Percentiles rank a stretch among this genome's conserved stretches.
These are phyloP conservation scores for Drosophila hydei DNA, from an alignment of 1,140 invertebrate species.

Conservation along the genomic window DNA sequence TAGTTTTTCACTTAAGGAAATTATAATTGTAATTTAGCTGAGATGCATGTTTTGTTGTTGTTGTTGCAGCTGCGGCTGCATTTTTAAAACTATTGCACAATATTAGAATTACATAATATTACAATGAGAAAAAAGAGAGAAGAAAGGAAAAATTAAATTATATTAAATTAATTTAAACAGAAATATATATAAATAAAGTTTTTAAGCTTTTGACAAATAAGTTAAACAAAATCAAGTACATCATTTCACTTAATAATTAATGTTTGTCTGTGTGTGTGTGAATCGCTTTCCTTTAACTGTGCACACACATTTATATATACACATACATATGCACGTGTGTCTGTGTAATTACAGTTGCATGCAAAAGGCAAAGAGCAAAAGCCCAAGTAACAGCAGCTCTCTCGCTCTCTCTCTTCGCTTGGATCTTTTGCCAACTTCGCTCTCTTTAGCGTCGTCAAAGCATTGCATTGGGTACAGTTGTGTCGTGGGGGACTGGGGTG, in stretches of 20 bases:
- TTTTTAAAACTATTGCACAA: conserved; percentile 78
- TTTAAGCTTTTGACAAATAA: conserved; percentile 46
- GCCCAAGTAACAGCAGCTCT: background rate
- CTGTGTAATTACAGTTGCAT: conserved; percentile 24
- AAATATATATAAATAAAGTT: conserved; percentile 32
- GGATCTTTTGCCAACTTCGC: background rate
- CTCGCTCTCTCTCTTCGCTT: background rate
- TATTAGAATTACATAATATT: conserved; percentile 72
- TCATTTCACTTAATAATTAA: conserved; percentile 53
- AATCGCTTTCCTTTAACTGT: background rate
- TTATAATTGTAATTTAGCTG: conserved; percentile 69
- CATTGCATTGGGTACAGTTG: conserved; percentile 40
- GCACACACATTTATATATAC: conserved; percentile 28
- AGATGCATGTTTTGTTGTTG: conserved; percentile 65
- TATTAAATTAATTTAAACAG: conserved; percentile 31
- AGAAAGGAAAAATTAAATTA: conserved; percentile 43
- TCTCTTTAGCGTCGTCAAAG: conserved; percentile 17
- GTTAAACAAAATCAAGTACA: conserved; percentile 62
- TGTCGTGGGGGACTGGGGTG: background rate
- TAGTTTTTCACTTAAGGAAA: conserved; percentile 54
- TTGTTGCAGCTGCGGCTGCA: conserved; percentile 54
- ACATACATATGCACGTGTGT: conserved; percentile 37
- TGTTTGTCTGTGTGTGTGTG: background rate
- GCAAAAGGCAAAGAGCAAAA: conserved; percentile 25
- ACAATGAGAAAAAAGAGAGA: background rate